Evolutionary conservation across 2,797 vertebrate genomes (phyloP).

Genomic region (Sebastes taczanowskii): DNA sequence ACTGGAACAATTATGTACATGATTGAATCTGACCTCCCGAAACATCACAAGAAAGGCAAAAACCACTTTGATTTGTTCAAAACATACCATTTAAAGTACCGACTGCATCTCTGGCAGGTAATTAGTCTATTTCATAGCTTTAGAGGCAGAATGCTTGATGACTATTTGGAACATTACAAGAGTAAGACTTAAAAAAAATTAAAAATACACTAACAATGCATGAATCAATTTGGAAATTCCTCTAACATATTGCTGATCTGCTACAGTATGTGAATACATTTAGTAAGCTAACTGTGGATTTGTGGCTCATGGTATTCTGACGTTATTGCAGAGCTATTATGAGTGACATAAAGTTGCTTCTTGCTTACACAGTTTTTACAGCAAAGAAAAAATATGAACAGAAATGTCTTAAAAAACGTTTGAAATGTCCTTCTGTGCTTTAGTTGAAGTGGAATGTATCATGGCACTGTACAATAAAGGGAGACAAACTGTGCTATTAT

Average conservation of each 20-base stretch:
- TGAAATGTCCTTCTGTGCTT: slow-evolving; percentile 77
- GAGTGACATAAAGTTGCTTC: slow-evolving; percentile 48
- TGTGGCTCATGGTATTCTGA: slow-evolving; percentile 56
- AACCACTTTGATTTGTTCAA: slow-evolving; percentile 49
- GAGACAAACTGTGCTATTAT: slow-evolving; percentile 74
- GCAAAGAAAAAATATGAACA: slow-evolving; percentile 25
- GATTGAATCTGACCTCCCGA: slow-evolving; percentile 52
- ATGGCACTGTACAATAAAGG: slow-evolving; percentile 81
- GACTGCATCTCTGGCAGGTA: slow-evolving; percentile 51
- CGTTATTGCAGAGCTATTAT: slow-evolving; percentile 74
- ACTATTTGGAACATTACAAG: slow-evolving; percentile 62
- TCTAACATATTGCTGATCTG: slow-evolving; percentile 73
- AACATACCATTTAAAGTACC: slow-evolving; percentile 59
- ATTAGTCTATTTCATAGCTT: slow-evolving; percentile 70
- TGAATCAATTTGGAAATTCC: slow-evolving; percentile 41
- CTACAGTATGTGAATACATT: slow-evolving; percentile 60
- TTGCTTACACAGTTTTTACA: slow-evolving; percentile 33
- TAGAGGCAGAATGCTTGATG: slow-evolving; percentile 64
- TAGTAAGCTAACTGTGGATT: slow-evolving; percentile 36
- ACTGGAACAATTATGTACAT: slow-evolving; percentile 71
- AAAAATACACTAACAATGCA: slow-evolving; percentile 47
- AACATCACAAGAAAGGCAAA: slow-evolving; percentile 45
- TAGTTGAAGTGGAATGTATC: slow-evolving; percentile 77
- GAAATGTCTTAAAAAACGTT: slow-evolving; percentile 43
- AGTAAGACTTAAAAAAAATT: slow-evolving; percentile 41